Percentiles rank a stretch among this genome's conserved stretches.
phyloP scores from a whole-genome alignment of 2,797 vertebrate genomes.

The Lacerta viridis region DNA sequence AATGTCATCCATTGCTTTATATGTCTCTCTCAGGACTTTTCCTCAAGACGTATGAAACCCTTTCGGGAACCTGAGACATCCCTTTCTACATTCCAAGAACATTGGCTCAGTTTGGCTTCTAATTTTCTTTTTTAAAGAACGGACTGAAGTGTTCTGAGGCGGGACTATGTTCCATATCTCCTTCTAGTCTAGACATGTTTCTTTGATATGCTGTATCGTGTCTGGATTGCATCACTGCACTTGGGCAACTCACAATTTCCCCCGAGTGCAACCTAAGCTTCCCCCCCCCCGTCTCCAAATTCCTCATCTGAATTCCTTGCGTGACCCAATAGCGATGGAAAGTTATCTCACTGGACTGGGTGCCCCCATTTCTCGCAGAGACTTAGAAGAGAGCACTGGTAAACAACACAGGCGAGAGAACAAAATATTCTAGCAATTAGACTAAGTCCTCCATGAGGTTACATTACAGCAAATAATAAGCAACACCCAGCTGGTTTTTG shows the following conservation, averaged over 20 bases:
- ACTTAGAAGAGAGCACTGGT: background rate
- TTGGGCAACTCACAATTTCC: conserved; percentile 20
- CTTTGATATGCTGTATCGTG: conserved; percentile 16
- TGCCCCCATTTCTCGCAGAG: background rate
- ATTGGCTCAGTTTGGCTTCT: background rate
- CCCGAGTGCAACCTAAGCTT: conserved; percentile 11
- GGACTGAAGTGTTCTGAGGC: conserved; percentile 1
- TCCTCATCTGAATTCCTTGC: background rate
- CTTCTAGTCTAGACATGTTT: conserved; percentile 12
- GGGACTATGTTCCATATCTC: background rate
- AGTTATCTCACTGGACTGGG: background rate
- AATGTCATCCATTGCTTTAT: background rate
- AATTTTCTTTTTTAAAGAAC: background rate
- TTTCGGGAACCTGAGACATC: background rate
- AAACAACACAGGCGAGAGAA: background rate
- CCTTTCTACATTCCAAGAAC: background rate
- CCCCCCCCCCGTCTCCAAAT: background rate
- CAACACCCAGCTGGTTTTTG: background rate
- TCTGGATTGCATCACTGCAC: conserved; percentile 25
- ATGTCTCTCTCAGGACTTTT: background rate
- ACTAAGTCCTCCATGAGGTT: background rate
- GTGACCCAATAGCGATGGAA: background rate
- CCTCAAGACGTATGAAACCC: background rate
- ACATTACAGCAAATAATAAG: background rate
- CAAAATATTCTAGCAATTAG: background rate